Conservation (phyloP, 2,113 vertebrate species). For the Aegypius monachus region DNA sequence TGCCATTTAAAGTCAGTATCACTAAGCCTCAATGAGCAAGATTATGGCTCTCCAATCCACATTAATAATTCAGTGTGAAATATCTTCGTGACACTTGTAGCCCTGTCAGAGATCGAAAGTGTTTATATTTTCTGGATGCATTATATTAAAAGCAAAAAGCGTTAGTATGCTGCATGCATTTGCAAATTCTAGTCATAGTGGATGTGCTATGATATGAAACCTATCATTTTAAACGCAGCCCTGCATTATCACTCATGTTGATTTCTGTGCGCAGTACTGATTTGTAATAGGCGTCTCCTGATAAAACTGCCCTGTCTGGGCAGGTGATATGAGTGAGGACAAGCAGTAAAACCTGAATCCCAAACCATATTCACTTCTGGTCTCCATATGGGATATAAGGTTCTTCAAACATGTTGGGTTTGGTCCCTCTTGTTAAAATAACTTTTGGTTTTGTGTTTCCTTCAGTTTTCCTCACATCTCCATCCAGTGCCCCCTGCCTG, state of each 20-base stretch:
- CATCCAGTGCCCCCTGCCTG: not conserved
- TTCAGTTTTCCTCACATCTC: not conserved
- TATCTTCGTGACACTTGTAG: not conserved
- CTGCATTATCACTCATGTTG: not conserved
- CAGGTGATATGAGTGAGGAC: not conserved
- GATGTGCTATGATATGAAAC: not conserved
- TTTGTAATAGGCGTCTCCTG: not conserved
- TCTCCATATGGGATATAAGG: not conserved
- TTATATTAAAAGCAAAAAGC: constrained; percentile 1
- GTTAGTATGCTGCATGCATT: not conserved
- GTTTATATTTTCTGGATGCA: constrained; percentile 1
- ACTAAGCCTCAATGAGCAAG: not conserved
- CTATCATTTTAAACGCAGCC: not conserved
- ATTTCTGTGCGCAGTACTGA: not conserved
- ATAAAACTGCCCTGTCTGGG: not conserved
- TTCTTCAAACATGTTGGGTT: not conserved
- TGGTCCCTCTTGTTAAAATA: not conserved
- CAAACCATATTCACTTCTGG: not conserved
- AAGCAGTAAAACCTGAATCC: not conserved
- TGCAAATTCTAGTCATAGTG: not conserved
- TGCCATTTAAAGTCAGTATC: not conserved
- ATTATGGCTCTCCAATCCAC: constrained; percentile 15
- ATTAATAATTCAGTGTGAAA: constrained; percentile 56
- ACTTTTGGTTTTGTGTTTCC: not conserved
- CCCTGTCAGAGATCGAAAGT: not conserved